phyloP scores from a whole-genome alignment of 2,797 vertebrate genomes.

The Zenarchopterus dispar region DNA sequence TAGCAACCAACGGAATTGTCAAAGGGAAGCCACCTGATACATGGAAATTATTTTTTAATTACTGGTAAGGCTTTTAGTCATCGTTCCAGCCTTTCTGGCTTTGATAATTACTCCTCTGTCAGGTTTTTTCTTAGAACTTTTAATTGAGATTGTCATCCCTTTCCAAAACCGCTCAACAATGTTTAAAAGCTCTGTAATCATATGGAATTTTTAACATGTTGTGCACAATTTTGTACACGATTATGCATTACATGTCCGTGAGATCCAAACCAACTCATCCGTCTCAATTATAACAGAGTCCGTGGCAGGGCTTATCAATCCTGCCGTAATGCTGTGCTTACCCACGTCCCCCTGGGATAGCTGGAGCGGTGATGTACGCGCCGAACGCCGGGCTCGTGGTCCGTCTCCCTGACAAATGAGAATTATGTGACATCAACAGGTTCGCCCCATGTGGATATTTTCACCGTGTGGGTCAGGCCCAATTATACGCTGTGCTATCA shows the following conservation, averaged over 20 bases:
- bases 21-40: slow-evolving; percentile 84
- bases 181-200: slow-evolving; percentile 5
- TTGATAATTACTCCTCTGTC: slow-evolving; percentile 75
- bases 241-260: slow-evolving; percentile 1
- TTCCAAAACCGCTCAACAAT: slow-evolving; percentile 28
- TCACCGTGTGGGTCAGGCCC: slow-evolving; percentile 69
- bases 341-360: slow-evolving; percentile 48
- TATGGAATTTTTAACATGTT: not conserved
- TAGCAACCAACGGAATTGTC: slow-evolving; percentile 81
- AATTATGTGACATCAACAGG: slow-evolving; percentile 68
- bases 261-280: slow-evolving; percentile 48
- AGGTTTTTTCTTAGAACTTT: slow-evolving; percentile 72
- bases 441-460: slow-evolving; percentile 69
- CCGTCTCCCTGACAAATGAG: slow-evolving; percentile 71
- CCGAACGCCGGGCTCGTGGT: slow-evolving; percentile 46
- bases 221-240: slow-evolving; percentile 8
- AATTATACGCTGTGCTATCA: slow-evolving; percentile 75
- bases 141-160: slow-evolving; percentile 66
- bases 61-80: slow-evolving; percentile 70
- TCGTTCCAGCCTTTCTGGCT: slow-evolving; percentile 57
- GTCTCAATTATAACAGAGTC: slow-evolving; percentile 59
- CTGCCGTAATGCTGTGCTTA: slow-evolving; percentile 67
- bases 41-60: slow-evolving; percentile 85
- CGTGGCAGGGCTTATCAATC: slow-evolving; percentile 66
- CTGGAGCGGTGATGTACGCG: slow-evolving; percentile 44